These are phyloP conservation scores for Podarcis siculus DNA, from an alignment of 2,797 vertebrate species.

Conservation along the genomic window DNA sequence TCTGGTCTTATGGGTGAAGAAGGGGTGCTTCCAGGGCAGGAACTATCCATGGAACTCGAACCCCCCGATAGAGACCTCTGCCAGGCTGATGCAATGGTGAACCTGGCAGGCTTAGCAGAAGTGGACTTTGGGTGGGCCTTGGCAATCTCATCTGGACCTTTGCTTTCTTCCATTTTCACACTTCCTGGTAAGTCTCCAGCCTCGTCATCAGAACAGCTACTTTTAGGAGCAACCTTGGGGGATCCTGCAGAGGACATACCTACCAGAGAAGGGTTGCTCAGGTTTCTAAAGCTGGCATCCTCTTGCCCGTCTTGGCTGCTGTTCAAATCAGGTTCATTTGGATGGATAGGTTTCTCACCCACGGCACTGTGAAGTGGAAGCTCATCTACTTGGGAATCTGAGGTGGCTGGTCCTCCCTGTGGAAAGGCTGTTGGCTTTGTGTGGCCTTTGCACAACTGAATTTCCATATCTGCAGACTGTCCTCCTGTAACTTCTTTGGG, in stretches of 20 bases:
- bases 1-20: slow-evolving; percentile 52
- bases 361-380: slow-evolving; percentile 6
- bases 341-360: slow-evolving; percentile 1
- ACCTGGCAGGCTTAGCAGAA: slow-evolving; percentile 73
- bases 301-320: not conserved
- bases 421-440: not conserved
- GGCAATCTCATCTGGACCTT: slow-evolving; percentile 19
- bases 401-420: fast-evolving
- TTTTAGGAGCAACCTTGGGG: slow-evolving; percentile 34
- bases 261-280: slow-evolving; percentile 39
- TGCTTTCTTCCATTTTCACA: slow-evolving; percentile 43
- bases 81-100: slow-evolving; percentile 80
- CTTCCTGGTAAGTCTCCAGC: not conserved
- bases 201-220: not conserved
- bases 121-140: slow-evolving; percentile 47
- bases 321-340: slow-evolving; percentile 28
- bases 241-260: slow-evolving; percentile 50
- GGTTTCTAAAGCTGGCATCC: not conserved
- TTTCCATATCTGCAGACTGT: not conserved
- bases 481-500: slow-evolving; percentile 18
- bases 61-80: slow-evolving; percentile 77
- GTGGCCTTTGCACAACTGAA: slow-evolving; percentile 21
- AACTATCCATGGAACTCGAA: slow-evolving; percentile 67
- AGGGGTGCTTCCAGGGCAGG: slow-evolving; percentile 52
- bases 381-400: not conserved